phyloP scores from a whole-genome alignment of 2,888 invertebrate species.

The Xestoiulus laeticollis region DNA sequence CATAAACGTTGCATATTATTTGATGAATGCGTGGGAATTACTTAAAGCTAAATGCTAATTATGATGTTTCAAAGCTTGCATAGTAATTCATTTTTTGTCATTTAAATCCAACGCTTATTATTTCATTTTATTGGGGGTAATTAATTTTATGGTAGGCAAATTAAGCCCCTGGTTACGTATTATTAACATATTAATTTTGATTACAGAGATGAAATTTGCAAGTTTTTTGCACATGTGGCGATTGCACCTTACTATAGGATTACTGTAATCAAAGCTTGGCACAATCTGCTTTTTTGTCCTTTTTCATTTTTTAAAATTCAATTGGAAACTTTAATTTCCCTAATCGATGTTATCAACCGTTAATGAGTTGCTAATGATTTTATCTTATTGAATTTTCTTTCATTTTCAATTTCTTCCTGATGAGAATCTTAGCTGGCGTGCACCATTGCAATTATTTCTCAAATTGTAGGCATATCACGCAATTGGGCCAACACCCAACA shows the following conservation, averaged over 20 bases:
- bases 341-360: background rate
- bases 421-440: background rate
- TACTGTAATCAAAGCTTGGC: background rate
- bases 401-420: background rate
- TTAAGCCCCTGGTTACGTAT: background rate
- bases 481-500: slow-evolving; percentile 16
- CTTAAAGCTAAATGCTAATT: background rate
- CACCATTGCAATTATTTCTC: background rate
- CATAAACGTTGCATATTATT: background rate
- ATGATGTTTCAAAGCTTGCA: background rate
- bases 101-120: background rate
- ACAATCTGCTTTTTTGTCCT: background rate
- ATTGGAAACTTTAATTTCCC: background rate
- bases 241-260: background rate
- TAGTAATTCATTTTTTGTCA: background rate
- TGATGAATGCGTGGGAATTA: background rate
- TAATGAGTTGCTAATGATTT: background rate
- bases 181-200: background rate
- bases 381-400: background rate
- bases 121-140: background rate
- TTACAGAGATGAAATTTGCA: background rate
- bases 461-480: background rate
- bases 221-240: background rate
- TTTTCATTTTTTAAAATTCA: too few relatives aligned
- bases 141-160: background rate